A percentile compares a stretch with the other conserved stretches of the same genome.
Evolutionary conservation across 2,113 vertebrate species (phyloP).

Genomic region (Petrocephalus microphthalmus): DNA sequence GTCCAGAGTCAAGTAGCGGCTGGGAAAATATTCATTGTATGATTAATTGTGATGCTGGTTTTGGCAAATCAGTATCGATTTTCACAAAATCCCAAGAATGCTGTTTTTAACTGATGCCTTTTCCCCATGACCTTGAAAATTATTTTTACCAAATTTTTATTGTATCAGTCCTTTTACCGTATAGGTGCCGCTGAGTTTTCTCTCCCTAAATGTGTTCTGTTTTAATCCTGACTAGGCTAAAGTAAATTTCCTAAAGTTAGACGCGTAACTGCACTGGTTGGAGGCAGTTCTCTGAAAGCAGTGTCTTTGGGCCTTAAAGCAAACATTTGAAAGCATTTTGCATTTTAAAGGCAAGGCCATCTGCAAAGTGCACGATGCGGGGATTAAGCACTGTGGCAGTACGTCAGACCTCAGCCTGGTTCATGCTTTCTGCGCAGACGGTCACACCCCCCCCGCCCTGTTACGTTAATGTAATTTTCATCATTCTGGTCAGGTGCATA

Average conservation of each 20-base stretch:
- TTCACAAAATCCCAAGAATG: not conserved
- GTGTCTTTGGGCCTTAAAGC: not conserved
- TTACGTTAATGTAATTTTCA: not conserved
- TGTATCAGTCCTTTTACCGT: not conserved
- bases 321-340: not conserved
- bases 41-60: not conserved
- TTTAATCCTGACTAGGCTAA: not conserved
- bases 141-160: not conserved
- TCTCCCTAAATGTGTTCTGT: not conserved
- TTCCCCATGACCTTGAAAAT: not conserved
- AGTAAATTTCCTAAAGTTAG: not conserved
- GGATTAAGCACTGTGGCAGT: not conserved
- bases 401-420: not conserved
- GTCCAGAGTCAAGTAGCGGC: not conserved
- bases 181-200: not conserved
- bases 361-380: not conserved
- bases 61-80: not conserved
- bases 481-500: not conserved
- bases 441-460: not conserved
- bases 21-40: not conserved
- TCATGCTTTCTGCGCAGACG: not conserved
- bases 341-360: not conserved
- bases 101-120: not conserved
- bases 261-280: not conserved
- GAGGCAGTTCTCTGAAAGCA: no score